Percentiles rank a stretch among this genome's conserved stretches.
Conservation (phyloP, 2,797 vertebrate species). For the Betta splendens region DNA sequence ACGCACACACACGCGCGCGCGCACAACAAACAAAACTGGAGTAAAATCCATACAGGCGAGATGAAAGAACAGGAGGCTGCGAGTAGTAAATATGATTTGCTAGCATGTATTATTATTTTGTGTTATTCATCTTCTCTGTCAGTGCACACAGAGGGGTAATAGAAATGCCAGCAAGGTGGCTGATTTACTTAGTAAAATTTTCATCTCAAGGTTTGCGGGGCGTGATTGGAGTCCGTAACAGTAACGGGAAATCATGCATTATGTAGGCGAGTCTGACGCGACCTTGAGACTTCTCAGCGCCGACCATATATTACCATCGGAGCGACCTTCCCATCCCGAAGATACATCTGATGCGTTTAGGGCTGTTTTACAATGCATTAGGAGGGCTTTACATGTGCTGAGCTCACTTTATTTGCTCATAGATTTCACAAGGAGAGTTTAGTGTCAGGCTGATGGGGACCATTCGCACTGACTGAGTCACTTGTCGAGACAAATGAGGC, state of each 20-base stretch:
- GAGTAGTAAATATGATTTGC: slow-evolving; percentile 94
- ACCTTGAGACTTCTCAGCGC: slow-evolving; percentile 92
- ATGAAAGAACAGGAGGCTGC: slow-evolving; percentile 73
- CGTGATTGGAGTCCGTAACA: slow-evolving; percentile 91
- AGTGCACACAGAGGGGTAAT: slow-evolving; percentile 95
- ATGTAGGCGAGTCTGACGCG: slow-evolving; percentile 92
- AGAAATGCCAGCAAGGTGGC: slow-evolving; percentile 97
- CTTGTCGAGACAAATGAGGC: slow-evolving; percentile 76
- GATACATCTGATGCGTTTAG: slow-evolving; percentile 90
- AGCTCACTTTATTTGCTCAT: slow-evolving; percentile 81
- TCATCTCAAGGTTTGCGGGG: slow-evolving; percentile 95
- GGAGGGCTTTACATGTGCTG: slow-evolving; percentile 81
- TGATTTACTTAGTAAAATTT: slow-evolving; percentile 99
- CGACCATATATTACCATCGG: slow-evolving; percentile 89
- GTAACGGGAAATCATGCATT: slow-evolving; percentile 94
- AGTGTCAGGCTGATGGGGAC: slow-evolving; percentile 75
- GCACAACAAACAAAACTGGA: slow-evolving; percentile 43
- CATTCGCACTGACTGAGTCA: slow-evolving; percentile 65
- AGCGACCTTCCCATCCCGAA: slow-evolving; percentile 86
- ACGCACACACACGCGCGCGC: slow-evolving; percentile 30
- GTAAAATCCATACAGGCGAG: slow-evolving; percentile 61
- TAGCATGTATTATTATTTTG: slow-evolving; percentile 95
- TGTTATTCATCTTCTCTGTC: slow-evolving; percentile 96
- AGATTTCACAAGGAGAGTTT: slow-evolving; percentile 77
- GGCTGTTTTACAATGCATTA: slow-evolving; percentile 86